Base-by-base conservation (phyloP, 2,888 invertebrate genomes). In the Strigamia maritima region DNA sequence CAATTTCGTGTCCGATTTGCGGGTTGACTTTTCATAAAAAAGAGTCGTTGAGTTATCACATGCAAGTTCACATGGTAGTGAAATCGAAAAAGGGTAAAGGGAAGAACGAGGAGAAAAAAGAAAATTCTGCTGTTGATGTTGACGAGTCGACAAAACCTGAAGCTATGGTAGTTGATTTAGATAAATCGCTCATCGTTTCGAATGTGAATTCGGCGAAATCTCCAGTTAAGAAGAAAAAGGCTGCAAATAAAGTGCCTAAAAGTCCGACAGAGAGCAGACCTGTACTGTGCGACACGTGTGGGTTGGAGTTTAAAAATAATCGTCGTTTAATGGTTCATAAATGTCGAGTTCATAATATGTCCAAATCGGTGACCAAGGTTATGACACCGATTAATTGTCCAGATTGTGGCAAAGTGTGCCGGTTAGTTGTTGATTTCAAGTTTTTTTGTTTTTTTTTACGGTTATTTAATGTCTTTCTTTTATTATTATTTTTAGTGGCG, bases 1-100 rank as follows among this genome's bases (percentile, higher is more conserved):
- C 76, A 14, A 76, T 76, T 8, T 40, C 40, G 3, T 76, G 76
- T 40, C 76, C 76, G 19, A n/a, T 76, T n/a, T 76, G 76, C 22
- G 40, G 38, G 16, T n/a, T 76, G 76, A 35, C 40, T 14, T 76
- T 76, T 22, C 2, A 76, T 44, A 8, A 44, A 35, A 76, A 44
- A 40, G 4, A 38, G 8, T 40, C 40, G 19, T 22, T 76, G 14
- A 10, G 40, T 22, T 19, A 40, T 4, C 76, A 76, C 22, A 76
- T 76, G 76, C 10, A 76, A 76, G 40, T 35, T 2, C 76, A 76
- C 22, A 2, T 38, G 40, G 2, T 40, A 22, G 10, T 38, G 40
- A 38, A 24, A 14, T 54, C n/a, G 4, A 60, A 60, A 22, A 19
- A 24, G 6, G 22, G 24, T 4, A 7, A 14, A 4, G 16, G 4